Percentiles rank a stretch among this genome's conserved stretches.
Evolutionary conservation across 2,888 invertebrate genomes (phyloP).

Genomic region (Eumacrocentrus americanus): DNA sequence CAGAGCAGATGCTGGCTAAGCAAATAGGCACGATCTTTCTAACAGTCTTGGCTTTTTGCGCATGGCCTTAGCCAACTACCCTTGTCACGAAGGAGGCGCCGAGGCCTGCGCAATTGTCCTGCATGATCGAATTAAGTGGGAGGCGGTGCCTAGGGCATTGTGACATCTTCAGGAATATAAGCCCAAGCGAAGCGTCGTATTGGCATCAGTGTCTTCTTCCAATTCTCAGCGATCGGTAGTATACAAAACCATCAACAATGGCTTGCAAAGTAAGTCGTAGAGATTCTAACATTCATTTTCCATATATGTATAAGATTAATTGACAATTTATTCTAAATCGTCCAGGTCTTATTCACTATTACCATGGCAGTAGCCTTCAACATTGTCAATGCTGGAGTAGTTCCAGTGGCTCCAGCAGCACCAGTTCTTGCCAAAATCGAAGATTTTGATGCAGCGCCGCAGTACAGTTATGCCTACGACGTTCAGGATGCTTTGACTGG

Average conservation of each 20-base stretch:
- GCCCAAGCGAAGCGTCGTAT: slow-evolving; percentile 31
- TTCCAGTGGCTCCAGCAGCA: slow-evolving; percentile 32
- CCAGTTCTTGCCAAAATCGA: slow-evolving; percentile 48
- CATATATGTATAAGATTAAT: slow-evolving; percentile 15
- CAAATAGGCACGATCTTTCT: slow-evolving; percentile 33
- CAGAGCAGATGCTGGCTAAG: too few species aligned
- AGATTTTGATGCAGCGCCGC: slow-evolving; percentile 49
- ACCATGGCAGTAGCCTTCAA: slow-evolving; percentile 54
- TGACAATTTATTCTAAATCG: slow-evolving; percentile 56
- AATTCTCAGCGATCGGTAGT: slow-evolving; percentile 36
- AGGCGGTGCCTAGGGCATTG: slow-evolving; percentile 40
- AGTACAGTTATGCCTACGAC: slow-evolving; percentile 54
- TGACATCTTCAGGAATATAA: slow-evolving; percentile 49
- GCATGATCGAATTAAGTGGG: slow-evolving; percentile 31
- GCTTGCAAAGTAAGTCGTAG: slow-evolving; percentile 55
- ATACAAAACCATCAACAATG: slow-evolving; percentile 36
- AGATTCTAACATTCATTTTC: not conserved
- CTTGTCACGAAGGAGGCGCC: slow-evolving; percentile 23
- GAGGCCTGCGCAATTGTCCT: slow-evolving; percentile 9
- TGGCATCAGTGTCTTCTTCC: slow-evolving; percentile 46
- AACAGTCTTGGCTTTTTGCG: slow-evolving; percentile 29
- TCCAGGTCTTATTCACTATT: slow-evolving; percentile 57
- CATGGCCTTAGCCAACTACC: slow-evolving; percentile 45
- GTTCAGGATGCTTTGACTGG: slow-evolving; percentile 53
- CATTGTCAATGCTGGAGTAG: slow-evolving; percentile 62